A percentile compares a stretch with the other conserved stretches of the same genome.
Conservation (phyloP, 2,113 vertebrate species). For the Puffinus mauretanicus region DNA sequence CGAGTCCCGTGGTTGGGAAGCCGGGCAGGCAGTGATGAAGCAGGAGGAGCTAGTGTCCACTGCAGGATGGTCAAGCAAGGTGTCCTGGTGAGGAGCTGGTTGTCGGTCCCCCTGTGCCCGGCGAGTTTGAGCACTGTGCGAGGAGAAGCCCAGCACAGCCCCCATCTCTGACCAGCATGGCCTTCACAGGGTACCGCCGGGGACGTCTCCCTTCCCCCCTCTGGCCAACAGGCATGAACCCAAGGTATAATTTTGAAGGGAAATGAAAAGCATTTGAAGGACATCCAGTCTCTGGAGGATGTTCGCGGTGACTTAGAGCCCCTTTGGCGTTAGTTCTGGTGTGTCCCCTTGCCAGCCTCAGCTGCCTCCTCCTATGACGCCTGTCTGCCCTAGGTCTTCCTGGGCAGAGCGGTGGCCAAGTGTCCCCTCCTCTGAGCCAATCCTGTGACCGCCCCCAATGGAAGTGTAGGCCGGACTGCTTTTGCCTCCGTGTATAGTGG, state of each 20-base stretch:
- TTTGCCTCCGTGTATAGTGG: neutral
- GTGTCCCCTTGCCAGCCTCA: neutral
- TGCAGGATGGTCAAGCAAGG: neutral
- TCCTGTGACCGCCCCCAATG: neutral
- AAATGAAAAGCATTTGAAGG: neutral
- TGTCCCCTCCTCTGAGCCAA: neutral
- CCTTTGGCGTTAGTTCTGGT: neutral
- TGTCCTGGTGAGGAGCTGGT: neutral
- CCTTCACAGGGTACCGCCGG: neutral
- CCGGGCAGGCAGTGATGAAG: neutral
- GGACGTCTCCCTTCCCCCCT: neutral
- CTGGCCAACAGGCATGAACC: neutral
- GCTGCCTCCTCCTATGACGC: neutral
- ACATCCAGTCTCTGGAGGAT: neutral
- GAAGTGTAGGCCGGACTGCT: neutral
- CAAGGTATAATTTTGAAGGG: neutral
- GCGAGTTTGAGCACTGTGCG: neutral
- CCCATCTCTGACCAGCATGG: neutral
- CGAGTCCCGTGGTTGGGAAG: fast-evolving
- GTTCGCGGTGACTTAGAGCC: neutral
- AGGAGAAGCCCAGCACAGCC: neutral
- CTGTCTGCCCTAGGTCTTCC: neutral
- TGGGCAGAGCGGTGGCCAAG: neutral
- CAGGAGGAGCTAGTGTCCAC: neutral
- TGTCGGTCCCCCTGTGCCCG: neutral